Conservation (phyloP, 1,140 invertebrate species). For the Microplitis mediator region DNA sequence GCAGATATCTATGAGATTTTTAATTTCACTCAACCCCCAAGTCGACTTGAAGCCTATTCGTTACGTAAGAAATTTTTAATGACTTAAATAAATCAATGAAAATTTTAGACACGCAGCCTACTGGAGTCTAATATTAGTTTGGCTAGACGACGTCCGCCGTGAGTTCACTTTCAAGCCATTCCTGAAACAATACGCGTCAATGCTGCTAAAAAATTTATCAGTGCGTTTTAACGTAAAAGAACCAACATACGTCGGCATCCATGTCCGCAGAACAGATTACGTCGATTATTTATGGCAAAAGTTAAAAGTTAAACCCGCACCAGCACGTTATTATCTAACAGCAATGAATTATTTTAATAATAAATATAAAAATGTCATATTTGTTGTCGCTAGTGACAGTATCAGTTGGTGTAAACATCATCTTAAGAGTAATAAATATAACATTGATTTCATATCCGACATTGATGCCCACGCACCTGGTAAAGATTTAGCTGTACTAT, state of each 20-base stretch:
- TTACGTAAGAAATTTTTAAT: too few relatives aligned
- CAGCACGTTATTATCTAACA: slow-evolving; percentile 62
- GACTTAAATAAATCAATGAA: neutral
- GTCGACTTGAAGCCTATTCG: too few relatives aligned
- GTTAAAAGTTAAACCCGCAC: slow-evolving; percentile 59
- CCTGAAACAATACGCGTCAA: slow-evolving; percentile 58
- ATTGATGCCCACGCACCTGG: slow-evolving; percentile 59
- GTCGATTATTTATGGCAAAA: slow-evolving; percentile 65
- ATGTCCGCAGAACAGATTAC: slow-evolving; percentile 69
- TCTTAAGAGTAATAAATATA: slow-evolving; percentile 54
- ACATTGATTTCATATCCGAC: slow-evolving; percentile 63
- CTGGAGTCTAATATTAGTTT: slow-evolving; percentile 65
- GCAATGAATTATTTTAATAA: slow-evolving; percentile 66
- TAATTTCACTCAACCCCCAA: too few relatives aligned
- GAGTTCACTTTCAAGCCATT: slow-evolving; percentile 65
- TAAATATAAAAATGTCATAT: slow-evolving; percentile 64
- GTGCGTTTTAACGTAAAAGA: slow-evolving; percentile 45
- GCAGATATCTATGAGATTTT: too few relatives aligned
- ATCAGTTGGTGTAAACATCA: slow-evolving; percentile 66
- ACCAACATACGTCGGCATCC: slow-evolving; percentile 65
- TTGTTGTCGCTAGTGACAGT: slow-evolving; percentile 70
- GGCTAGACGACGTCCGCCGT: slow-evolving; percentile 64
- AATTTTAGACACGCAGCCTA: slow-evolving; percentile 59
- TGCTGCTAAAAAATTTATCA: slow-evolving; percentile 55
- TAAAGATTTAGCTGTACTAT: slow-evolving; percentile 70